These are phyloP conservation scores for Melipona quadrifasciata DNA, from an alignment of 1,140 invertebrate genomes.

Conservation along the genomic window DNA sequence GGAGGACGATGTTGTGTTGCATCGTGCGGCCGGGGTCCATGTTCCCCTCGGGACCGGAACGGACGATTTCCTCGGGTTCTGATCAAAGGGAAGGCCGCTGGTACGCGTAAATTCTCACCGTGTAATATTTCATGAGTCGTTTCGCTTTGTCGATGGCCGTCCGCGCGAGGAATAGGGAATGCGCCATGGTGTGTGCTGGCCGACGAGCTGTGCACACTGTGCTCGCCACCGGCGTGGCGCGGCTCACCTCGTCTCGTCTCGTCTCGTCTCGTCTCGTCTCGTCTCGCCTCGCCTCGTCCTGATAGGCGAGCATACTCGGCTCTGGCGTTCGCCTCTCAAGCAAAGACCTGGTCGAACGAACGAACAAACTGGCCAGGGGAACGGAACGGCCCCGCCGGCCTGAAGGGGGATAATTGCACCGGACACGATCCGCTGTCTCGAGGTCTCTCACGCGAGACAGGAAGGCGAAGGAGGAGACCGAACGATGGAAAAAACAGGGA, in stretches of 20 bases:
- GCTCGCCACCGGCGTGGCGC: constrained; percentile 26
- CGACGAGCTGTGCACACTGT: constrained; percentile 8
- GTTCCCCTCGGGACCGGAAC: constrained; percentile 65
- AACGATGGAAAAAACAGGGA: constrained; percentile 47
- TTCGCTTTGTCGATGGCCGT: constrained; percentile 69
- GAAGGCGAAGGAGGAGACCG: constrained; percentile 51
- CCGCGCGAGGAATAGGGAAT: constrained; percentile 65
- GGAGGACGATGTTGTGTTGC: constrained; percentile 40
- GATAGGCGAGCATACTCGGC: constrained; percentile 32
- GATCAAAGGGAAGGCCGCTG: constrained; percentile 71
- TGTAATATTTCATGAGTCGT: constrained; percentile 74
- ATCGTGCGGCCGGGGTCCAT: constrained; percentile 53
- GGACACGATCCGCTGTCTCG: constrained; percentile 68
- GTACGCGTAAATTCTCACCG: constrained; percentile 63
- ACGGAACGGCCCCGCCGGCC: constrained; percentile 47
- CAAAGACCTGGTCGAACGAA: constrained; percentile 11
- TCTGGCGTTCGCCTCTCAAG: constrained; percentile 14
- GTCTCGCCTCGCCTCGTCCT: neutral
- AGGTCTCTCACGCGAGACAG: constrained; percentile 66
- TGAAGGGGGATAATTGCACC: constrained; percentile 66
- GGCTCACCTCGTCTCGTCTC: no score
- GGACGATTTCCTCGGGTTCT: constrained; percentile 70
- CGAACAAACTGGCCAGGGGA: constrained; percentile 5
- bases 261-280: no score
- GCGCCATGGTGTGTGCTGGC: neutral